These are phyloP conservation scores for Arothron firmamentum DNA, from an alignment of 2,113 vertebrate species.

Conservation along the genomic window DNA sequence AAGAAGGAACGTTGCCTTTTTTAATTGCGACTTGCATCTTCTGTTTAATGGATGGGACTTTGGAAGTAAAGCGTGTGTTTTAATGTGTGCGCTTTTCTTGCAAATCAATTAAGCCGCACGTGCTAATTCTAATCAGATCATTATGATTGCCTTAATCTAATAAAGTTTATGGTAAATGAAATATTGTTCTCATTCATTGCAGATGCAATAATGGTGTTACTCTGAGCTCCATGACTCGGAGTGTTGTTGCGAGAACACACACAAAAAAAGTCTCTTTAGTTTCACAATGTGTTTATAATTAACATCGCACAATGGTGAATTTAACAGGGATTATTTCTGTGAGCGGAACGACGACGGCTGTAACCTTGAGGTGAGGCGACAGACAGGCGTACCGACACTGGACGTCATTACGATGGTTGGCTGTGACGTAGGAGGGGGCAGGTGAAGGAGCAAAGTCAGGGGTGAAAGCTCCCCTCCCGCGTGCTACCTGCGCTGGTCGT, in stretches of 20 bases:
- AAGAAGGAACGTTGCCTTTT: conserved; percentile 6
- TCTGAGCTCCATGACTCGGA: conserved; percentile 26
- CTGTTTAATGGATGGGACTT: conserved; percentile 22
- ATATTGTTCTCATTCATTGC: conserved; percentile 38
- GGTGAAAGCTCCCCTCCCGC: conserved; percentile 11
- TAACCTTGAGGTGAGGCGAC: conserved; percentile 30
- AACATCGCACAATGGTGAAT: conserved; percentile 10
- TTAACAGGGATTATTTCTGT: conserved; percentile 20
- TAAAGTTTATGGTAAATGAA: conserved; percentile 46
- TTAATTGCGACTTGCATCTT: conserved; percentile 23
- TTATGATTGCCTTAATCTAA: conserved; percentile 40
- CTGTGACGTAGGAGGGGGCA: conserved; percentile 8
- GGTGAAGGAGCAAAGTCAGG: conserved; percentile 16
- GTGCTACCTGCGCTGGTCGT: conserved; percentile 29
- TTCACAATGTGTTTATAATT: conserved; percentile 37
- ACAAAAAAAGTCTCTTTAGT: conserved; percentile 21
- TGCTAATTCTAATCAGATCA: conserved; percentile 37
- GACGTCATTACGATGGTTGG: conserved; percentile 14
- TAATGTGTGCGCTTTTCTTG: conserved; percentile 27
- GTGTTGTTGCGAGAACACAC: conserved; percentile 30
- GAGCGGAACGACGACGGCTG: conserved; percentile 13
- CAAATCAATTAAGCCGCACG: conserved; percentile 37
- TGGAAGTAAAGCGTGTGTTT: conserved; percentile 31
- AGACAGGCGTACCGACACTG: background rate
- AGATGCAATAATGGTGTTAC: conserved; percentile 41